Base-by-base conservation (phyloP, 2,113 vertebrate genomes). In the Nycticryphes semicollaris region DNA sequence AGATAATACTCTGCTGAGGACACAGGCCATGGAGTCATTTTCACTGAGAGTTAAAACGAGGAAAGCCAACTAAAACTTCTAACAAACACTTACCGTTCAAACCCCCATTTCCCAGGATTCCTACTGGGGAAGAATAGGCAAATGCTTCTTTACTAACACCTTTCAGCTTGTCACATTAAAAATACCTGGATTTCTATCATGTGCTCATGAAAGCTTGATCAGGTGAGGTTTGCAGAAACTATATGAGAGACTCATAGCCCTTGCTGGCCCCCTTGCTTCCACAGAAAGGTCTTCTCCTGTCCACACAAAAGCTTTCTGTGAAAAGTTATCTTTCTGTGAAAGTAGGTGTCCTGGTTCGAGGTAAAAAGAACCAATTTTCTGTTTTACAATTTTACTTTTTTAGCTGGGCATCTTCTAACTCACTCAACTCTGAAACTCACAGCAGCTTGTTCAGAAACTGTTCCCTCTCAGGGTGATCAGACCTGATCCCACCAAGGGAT, bases 1-100 rank as follows among this genome's bases (percentile, higher is more conserved):
- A 80, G 33, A 6, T 2, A 75, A 91, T 22, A 48, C 53, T 30
- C 45, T 87, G 43, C 62, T 48, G 59, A 73, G 35, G 83, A 69
- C 1, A 4, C 22, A 18, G 79, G 66, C 56, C 39, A 27, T 0
- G 10, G 48, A 67, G 56, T 3, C 1, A 0, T 28, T 81, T 84
- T 41, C 10, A 1, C 0, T 53, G 23, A 21, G 14, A 91, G 56
- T 17, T 56, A 78, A 66, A 84, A 53, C 0, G 6, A 75, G 48
- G 51, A 53, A 67, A 57, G 78, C 3, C n/a, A 78, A 59, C 24
- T 63, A 17, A 30, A 66, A 63, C 31, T 62, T 70, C 70, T 35
- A 92, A 60, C 1, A 0, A 56, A 12, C 16, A n/a, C 15, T 27
- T 35, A 39, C 14, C 48, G 37, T 63, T 53, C 45, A 54, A 78